These are phyloP conservation scores for Oreonectes daqikongensis DNA, from an alignment of 2,797 vertebrate genomes.

Conservation along the genomic window DNA sequence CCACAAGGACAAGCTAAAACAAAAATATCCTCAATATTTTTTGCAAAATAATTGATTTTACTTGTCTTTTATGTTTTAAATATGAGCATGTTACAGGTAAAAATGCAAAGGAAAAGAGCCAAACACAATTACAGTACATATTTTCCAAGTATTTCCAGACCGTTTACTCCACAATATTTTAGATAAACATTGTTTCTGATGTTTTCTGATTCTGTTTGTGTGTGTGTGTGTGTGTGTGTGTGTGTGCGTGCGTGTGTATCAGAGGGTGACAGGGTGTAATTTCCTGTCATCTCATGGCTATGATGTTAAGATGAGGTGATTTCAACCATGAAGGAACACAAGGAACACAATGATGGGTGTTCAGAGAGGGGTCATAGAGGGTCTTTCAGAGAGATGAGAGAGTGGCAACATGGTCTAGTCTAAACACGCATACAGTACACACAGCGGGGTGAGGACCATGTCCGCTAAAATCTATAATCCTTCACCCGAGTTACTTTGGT, in stretches of 20 bases:
- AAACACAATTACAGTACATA: neutral
- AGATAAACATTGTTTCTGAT: neutral
- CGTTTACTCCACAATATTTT: neutral
- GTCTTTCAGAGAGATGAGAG: slow-evolving; percentile 3
- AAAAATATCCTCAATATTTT: neutral
- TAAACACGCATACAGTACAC: slow-evolving; percentile 1
- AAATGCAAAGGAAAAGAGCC: neutral
- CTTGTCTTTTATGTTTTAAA: neutral
- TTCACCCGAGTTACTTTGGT: neutral
- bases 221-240: neutral
- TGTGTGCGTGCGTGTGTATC: neutral
- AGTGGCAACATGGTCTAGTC: slow-evolving; percentile 5
- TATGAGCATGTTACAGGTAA: neutral
- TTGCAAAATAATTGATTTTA: neutral
- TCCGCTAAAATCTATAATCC: neutral
- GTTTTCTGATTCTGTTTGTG: no score
- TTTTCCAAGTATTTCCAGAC: neutral
- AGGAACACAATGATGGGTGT: slow-evolving; percentile 40
- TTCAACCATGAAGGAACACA: slow-evolving; percentile 31
- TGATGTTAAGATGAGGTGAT: slow-evolving; percentile 19
- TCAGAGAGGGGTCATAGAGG: slow-evolving; percentile 34
- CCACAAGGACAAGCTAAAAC: slow-evolving; percentile 6
- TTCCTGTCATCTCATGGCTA: slow-evolving; percentile 14
- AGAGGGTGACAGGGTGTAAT: slow-evolving; percentile 40
- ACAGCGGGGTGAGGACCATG: neutral